Percentiles rank a stretch among this genome's conserved stretches.
Conservation (phyloP, 2,113 vertebrate species). For the Entomyzon cyanotis region DNA sequence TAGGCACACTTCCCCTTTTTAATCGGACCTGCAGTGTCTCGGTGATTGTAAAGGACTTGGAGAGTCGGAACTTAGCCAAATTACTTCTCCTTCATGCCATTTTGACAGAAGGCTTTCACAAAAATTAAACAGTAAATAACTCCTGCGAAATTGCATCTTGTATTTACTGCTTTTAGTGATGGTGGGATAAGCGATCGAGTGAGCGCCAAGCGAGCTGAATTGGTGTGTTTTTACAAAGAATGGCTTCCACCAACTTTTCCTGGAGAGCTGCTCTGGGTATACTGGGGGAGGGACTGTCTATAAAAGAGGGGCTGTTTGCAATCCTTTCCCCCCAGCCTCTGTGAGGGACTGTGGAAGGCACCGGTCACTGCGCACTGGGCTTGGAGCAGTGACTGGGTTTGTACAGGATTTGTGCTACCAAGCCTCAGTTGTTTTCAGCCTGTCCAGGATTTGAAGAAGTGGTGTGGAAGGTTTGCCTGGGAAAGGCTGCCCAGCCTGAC, state of each 20-base stretch:
- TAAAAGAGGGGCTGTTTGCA: background rate
- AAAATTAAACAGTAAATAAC: slow-evolving; percentile 50
- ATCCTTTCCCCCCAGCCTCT: background rate
- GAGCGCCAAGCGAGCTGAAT: background rate
- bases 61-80: background rate
- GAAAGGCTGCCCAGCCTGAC: background rate
- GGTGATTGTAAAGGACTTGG: slow-evolving; percentile 31
- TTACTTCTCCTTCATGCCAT: slow-evolving; percentile 29
- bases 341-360: background rate
- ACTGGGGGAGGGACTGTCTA: rapidly evolving
- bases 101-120: slow-evolving; percentile 55
- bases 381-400: background rate
- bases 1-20: slow-evolving; percentile 31
- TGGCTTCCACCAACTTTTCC: background rate
- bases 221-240: background rate
- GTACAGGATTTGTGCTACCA: background rate
- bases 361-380: background rate
- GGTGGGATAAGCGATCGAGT: background rate
- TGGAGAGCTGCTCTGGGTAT: rapidly evolving
- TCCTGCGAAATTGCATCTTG: slow-evolving; percentile 27
- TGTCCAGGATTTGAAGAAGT: background rate
- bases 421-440: background rate
- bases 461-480: background rate
- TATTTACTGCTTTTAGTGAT: slow-evolving; percentile 3
- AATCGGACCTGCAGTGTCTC: slow-evolving; percentile 50